A percentile compares a stretch with the other conserved stretches of the same genome.
Conservation (phyloP, 1,140 invertebrate species). For the Cardiocondyla obscurior region DNA sequence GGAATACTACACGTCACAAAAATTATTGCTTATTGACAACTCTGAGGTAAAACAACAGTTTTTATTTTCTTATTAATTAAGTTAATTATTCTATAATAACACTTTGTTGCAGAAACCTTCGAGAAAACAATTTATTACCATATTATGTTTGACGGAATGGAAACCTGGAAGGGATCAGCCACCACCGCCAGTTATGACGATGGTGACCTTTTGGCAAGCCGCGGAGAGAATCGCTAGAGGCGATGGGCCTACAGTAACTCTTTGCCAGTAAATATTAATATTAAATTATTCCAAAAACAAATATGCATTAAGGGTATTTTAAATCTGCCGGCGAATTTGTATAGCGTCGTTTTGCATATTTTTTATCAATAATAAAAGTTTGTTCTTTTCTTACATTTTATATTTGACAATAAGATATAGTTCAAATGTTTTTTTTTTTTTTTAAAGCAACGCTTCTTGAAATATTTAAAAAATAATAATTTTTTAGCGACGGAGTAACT, state of each 20-base stretch:
- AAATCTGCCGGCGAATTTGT: too few relatives aligned
- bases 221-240: conserved; percentile 64
- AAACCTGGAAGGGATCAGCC: conserved; percentile 55
- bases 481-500: conserved; percentile 67
- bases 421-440: too few relatives aligned
- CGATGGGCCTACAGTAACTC: conserved; percentile 59
- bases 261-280: conserved; percentile 70
- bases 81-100: not conserved
- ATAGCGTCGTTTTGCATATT: too few relatives aligned
- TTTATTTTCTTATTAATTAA: not conserved
- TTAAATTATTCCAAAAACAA: not conserved
- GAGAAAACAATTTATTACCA: conserved; percentile 60
- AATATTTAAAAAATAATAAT: not conserved
- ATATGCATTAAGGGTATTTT: too few relatives aligned
- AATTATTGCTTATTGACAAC: conserved; percentile 59
- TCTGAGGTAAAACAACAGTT: conserved; percentile 51
- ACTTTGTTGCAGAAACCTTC: conserved; percentile 52
- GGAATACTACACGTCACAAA: conserved; percentile 57
- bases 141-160: conserved; percentile 67
- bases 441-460: not conserved
- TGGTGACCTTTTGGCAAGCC: conserved; percentile 69
- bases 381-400: not conserved
- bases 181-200: conserved; percentile 53
- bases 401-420: too few relatives aligned
- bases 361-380: not conserved